These are phyloP conservation scores for Dasysyrphus albostriatus DNA, from an alignment of 2,888 invertebrate genomes.

Conservation along the genomic window DNA sequence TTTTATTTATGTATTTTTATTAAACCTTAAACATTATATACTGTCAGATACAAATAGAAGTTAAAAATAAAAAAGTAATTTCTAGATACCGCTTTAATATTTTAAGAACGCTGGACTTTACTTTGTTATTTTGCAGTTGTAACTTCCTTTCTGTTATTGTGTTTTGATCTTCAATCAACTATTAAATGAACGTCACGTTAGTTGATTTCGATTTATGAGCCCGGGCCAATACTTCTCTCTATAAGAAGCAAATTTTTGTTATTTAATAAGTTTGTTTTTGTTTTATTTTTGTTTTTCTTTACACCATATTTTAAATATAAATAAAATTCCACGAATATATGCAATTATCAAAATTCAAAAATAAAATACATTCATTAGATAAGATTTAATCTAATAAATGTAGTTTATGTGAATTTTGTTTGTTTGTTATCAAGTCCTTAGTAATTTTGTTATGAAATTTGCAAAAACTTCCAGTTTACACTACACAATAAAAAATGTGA, in stretches of 20 bases:
- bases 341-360: slow-evolving; percentile 44
- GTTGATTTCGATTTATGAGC: slow-evolving; percentile 36
- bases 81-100: slow-evolving; percentile 55
- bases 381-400: slow-evolving; percentile 27
- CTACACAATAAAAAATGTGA: slow-evolving; percentile 46
- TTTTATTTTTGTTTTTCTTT: slow-evolving; percentile 32
- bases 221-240: slow-evolving; percentile 42
- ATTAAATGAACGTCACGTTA: slow-evolving; percentile 31
- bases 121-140: slow-evolving; percentile 16
- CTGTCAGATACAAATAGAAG: slow-evolving; percentile 73
- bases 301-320: slow-evolving; percentile 46
- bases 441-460: slow-evolving; percentile 32
- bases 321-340: slow-evolving; percentile 61
- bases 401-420: slow-evolving; percentile 41
- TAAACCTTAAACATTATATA: slow-evolving; percentile 63
- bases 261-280: slow-evolving; percentile 17
- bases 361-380: slow-evolving; percentile 36
- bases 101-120: slow-evolving; percentile 33
- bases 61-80: slow-evolving; percentile 55
- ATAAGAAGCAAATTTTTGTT: slow-evolving; percentile 44
- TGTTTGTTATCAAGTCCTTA: slow-evolving; percentile 26
- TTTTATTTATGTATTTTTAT: slow-evolving; percentile 56
- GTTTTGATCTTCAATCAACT: slow-evolving; percentile 18
- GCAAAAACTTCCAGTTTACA: slow-evolving; percentile 48
- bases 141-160: slow-evolving; percentile 19